Evolutionary conservation across 2,888 invertebrate genomes (phyloP).

Genomic region (Diarsia brunnea): DNA sequence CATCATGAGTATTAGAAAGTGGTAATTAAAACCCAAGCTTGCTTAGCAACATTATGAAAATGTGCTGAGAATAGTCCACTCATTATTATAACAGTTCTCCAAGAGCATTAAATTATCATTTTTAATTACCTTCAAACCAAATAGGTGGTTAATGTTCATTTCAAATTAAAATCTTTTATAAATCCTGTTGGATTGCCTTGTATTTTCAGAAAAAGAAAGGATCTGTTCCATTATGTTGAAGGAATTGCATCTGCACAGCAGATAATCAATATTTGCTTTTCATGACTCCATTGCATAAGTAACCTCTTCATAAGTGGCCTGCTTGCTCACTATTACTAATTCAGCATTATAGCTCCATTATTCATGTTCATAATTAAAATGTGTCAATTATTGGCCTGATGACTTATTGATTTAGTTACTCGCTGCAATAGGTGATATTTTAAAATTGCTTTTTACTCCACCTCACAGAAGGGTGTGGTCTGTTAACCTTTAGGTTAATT

Average conservation of each 20-base stretch:
- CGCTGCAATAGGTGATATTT: slow-evolving; percentile 16
- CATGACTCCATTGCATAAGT: slow-evolving; percentile 42
- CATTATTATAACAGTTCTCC: slow-evolving; percentile 59
- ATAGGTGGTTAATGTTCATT: not conserved
- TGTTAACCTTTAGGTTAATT: slow-evolving; percentile 51
- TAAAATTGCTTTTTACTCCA: slow-evolving; percentile 23
- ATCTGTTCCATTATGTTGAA: not conserved
- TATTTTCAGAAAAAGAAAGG: slow-evolving; percentile 3
- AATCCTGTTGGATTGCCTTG: not conserved
- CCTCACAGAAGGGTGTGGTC: slow-evolving; percentile 64
- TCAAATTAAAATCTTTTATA: slow-evolving; percentile 1
- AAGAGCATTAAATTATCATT: slow-evolving; percentile 56
- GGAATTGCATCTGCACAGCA: slow-evolving; percentile 1
- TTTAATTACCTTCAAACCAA: slow-evolving; percentile 40
- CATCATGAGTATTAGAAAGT: slow-evolving; percentile 59
- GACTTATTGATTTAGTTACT: slow-evolving; percentile 29
- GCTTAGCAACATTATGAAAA: slow-evolving; percentile 55
- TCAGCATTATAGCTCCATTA: slow-evolving; percentile 26
- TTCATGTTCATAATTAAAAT: slow-evolving; percentile 42
- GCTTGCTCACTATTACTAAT: slow-evolving; percentile 22
- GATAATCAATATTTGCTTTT: slow-evolving; percentile 37
- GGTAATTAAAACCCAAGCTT: slow-evolving; percentile 55
- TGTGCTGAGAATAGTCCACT: slow-evolving; percentile 55
- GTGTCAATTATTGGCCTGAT: slow-evolving; percentile 24
- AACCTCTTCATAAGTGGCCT: slow-evolving; percentile 30